Evolutionary conservation across 2,888 invertebrate species (phyloP), one percentile per base, ranked within the genome.

Genomic region (Nebria brevicollis): DNA sequence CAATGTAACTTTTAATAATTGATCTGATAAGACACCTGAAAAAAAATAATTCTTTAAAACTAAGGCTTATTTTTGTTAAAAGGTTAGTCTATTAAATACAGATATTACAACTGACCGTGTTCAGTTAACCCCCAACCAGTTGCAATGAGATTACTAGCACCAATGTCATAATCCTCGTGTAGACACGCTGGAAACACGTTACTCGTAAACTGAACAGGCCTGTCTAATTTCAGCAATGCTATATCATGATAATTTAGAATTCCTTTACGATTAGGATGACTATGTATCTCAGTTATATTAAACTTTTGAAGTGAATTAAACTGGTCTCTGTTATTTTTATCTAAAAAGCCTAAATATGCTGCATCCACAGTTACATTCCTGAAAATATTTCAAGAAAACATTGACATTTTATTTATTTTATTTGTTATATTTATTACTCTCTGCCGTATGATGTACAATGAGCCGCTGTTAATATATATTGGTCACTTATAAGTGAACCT

Each of bases 381-480:
- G 77, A 82, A 86, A 72, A 78, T 74, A 68, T 66, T 74, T 41
- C 26, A 73, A n/a, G 26, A n/a, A 66, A 72, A 34, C 34, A 43
- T 68, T 15, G 43, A 20, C 2, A 34, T 34, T 34, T 34, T 34
- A 7, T 66, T 20, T 20, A 20, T 20, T 20, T 20, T 20, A 20
- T 8, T 66, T 20, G 34, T n/a, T 11, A 25, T 20, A 70, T 26
- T 11, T 26, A 72, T 84, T 86, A 34, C 85, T 85, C 87, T 86
- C 85, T 68, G 64, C 84, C 79, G 74, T 79, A 73, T 5, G 85
- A 82, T 74, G 83, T 86, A 84, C 94, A 95, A 86, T 95, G 94
- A 0, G 93, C 94, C 0, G 94, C 94, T 0, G 94, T 93, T 4
- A 95, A 86, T 43, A 95, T 91, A 86, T 91, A 94, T 7, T 89